phyloP scores from a whole-genome alignment of 1,140 invertebrate genomes.

The Schlechtendalia chinensis region DNA sequence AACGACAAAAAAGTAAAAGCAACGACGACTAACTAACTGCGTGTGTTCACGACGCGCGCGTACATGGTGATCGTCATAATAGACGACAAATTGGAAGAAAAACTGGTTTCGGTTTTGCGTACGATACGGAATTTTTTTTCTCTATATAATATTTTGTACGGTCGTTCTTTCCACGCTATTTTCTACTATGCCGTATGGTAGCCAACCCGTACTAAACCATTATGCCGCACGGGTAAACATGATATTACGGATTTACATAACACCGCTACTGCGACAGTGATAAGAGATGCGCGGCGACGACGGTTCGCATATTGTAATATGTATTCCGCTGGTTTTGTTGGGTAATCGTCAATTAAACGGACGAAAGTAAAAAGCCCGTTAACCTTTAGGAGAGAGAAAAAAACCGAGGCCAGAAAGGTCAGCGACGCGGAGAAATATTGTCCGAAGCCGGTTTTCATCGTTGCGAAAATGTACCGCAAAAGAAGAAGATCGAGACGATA shows the following conservation, averaged over 20 bases:
- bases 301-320: neutral
- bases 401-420: neutral
- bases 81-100: constrained; percentile 38
- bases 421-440: neutral
- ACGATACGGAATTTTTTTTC: constrained; percentile 1
- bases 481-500: constrained; percentile 2
- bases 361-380: constrained; percentile 26
- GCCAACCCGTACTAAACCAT: no score
- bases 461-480: neutral
- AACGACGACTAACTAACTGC: neutral
- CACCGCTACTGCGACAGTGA: neutral
- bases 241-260: constrained; percentile 15
- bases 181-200: neutral
- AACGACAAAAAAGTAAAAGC: constrained; percentile 48
- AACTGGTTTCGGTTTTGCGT: constrained; percentile 23
- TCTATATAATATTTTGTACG: neutral
- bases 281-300: neutral
- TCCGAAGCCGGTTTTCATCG: constrained; percentile 10
- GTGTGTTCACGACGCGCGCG: neutral
- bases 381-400: constrained; percentile 4
- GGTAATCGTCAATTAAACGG: constrained; percentile 14
- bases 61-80: constrained; percentile 32
- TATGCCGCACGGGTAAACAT: neutral
- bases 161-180: neutral
- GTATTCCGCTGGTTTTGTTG: constrained; percentile 1